Evolutionary conservation across 35 echinoderm and acorn worm genomes (phyloP), one percentile per base, ranked within the genome.

Genomic region (Acanthaster planci): DNA sequence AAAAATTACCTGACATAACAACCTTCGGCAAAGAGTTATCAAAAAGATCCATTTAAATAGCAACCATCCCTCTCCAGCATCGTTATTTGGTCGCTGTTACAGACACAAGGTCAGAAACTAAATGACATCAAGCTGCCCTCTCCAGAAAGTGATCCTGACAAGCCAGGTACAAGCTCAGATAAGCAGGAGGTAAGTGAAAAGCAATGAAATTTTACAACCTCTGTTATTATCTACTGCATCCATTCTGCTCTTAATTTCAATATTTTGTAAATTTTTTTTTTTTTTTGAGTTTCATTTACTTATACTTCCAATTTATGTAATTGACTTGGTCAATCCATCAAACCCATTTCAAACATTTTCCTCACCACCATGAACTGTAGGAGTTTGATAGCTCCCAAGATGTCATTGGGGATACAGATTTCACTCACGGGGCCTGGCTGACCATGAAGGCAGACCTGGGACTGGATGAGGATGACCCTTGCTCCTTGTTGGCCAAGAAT

Each of bases 361-460:
- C n/a, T n/a, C n/a, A n/a, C n/a, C n/a, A n/a, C n/a, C n/a, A n/a
- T n/a, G n/a, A n/a, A n/a, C n/a, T n/a, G n/a, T n/a, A 59, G 26
- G 21, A 83, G 44, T 58, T 83, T 14, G 37, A 39, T 27, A 2
- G 82, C 44, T 91, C 83, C 34, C 82, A 91, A 68, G 82, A 84
- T 55, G 39, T 55, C 23, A n/a, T n/a, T n/a, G 67, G 76, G 2
- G 44, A 84, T 8, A 85, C 87, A 81, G 95, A 97, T n/a, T 97
- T 97, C 79, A 83, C 58, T 51, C 76, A 78, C 39, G 95, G 95
- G 22, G 91, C 95, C 8, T 97, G 95, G 95, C 51, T 38, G 29
- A 86, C 53, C 23, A 97, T 97, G 95, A 93, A 93, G 39, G 42
- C 56, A 21, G 91, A 91, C 17, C 32, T 97, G 60, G 95, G 72